Percentiles rank a stretch among this genome's conserved stretches.
phyloP scores from a whole-genome alignment of 2,888 invertebrate species.

The Amphiduros pacificus region DNA sequence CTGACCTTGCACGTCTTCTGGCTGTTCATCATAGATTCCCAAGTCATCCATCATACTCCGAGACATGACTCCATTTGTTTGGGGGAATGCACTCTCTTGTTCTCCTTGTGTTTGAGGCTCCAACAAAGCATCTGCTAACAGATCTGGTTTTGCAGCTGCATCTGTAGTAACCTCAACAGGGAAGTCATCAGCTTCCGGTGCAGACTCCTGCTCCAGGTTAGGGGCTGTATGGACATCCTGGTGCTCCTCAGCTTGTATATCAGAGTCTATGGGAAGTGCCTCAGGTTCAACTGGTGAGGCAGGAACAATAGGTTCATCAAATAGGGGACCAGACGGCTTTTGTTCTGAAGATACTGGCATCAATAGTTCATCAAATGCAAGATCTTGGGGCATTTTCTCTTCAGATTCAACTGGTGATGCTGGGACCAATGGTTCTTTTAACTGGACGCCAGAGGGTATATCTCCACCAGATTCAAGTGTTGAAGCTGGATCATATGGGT shows the following conservation, averaged over 20 bases:
- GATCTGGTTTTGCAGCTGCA: neutral
- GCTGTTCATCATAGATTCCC: slow-evolving; percentile 2
- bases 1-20: too few relatives aligned
- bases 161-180: neutral
- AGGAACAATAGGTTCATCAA: too few relatives aligned
- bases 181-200: neutral
- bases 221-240: neutral
- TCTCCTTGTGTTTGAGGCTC: too few relatives aligned
- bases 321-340: too few relatives aligned
- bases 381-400: neutral
- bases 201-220: neutral
- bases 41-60: slow-evolving; percentile 5
- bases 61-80: neutral
- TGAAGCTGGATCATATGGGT: slow-evolving; percentile 24
- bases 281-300: neutral
- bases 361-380: too few relatives aligned
- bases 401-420: neutral
- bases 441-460: too few relatives aligned
- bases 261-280: neutral
- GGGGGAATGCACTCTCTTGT: neutral
- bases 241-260: neutral
- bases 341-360: neutral
- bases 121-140: neutral
- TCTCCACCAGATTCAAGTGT: too few relatives aligned
- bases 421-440: too few relatives aligned